Conservation (phyloP, 2,888 invertebrate genomes). For the Euproctis similis region DNA sequence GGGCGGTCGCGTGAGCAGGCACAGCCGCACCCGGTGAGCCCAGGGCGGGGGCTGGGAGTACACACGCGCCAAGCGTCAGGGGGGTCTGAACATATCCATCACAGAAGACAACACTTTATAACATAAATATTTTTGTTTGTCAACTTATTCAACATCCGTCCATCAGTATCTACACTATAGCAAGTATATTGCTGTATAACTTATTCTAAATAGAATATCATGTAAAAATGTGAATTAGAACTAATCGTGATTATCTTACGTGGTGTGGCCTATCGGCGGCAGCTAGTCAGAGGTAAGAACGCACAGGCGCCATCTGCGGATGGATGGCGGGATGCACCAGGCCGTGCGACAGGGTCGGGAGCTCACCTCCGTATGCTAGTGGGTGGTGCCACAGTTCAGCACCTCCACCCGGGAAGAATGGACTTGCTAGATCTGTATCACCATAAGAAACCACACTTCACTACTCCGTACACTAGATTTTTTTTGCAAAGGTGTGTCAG, state of each 20-base stretch:
- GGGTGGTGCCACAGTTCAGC: constrained; percentile 96
- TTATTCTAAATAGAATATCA: too few relatives aligned
- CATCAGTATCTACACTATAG: too few relatives aligned
- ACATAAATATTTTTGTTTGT: too few relatives aligned
- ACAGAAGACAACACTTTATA: too few relatives aligned
- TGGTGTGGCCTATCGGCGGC: constrained; percentile 85
- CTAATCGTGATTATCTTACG: too few relatives aligned
- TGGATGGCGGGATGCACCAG: constrained; percentile 97
- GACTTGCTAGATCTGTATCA: constrained; percentile 91
- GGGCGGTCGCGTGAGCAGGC: constrained; percentile 73
- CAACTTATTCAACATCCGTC: too few relatives aligned
- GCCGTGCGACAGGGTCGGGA: constrained; percentile 90
- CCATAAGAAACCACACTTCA: constrained; percentile 18
- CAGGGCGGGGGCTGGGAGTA: constrained; percentile 94
- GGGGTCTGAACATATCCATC: constrained; percentile 50
- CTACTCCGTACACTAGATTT: not conserved
- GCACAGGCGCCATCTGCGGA: constrained; percentile 95
- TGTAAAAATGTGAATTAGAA: too few relatives aligned
- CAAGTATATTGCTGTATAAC: too few relatives aligned
- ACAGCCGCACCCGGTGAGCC: constrained; percentile 91
- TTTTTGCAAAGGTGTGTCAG: constrained; percentile 15
- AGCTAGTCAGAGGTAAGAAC: constrained; percentile 98
- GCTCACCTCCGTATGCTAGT: constrained; percentile 86
- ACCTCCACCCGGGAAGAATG: constrained; percentile 92
- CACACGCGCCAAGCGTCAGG: constrained; percentile 82